Evolutionary conservation across 2,113 vertebrate genomes (phyloP).

Genomic region (Balaeniceps rex): DNA sequence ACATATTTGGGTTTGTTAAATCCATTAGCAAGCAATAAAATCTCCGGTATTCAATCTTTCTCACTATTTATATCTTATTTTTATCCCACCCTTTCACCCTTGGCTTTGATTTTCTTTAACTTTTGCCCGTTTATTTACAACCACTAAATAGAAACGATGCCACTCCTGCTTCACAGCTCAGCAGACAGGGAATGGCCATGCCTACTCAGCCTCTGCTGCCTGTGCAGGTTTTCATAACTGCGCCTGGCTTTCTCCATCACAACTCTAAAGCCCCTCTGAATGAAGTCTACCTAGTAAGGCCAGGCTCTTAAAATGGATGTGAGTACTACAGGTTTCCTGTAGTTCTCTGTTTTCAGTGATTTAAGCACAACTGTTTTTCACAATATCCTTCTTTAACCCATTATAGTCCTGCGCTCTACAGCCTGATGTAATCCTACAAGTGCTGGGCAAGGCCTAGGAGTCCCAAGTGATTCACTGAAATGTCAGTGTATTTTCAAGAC

Average conservation of each 20-base stretch:
- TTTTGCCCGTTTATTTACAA: background rate
- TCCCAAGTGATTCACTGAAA: background rate
- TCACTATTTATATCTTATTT: background rate
- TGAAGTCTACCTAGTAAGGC: background rate
- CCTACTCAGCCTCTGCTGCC: background rate
- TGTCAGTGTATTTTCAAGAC: background rate
- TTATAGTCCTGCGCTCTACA: background rate
- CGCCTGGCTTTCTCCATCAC: background rate
- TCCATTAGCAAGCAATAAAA: constrained; percentile 33
- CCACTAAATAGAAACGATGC: background rate
- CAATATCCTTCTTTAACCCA: background rate
- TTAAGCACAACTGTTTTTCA: background rate
- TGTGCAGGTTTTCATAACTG: background rate
- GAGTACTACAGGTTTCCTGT: background rate
- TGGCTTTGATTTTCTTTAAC: background rate
- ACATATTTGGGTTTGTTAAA: constrained; percentile 34
- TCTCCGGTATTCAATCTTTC: background rate
- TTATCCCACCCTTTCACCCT: background rate
- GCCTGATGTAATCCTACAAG: background rate
- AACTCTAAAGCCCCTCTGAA: background rate
- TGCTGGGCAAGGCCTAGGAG: background rate
- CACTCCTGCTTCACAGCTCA: background rate
- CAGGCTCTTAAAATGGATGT: background rate
- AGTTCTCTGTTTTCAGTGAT: background rate
- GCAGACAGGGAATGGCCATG: background rate